Percentiles rank a stretch among this genome's conserved stretches.
Conservation (phyloP, 2,113 vertebrate species). For the Ciconia boyciana region DNA sequence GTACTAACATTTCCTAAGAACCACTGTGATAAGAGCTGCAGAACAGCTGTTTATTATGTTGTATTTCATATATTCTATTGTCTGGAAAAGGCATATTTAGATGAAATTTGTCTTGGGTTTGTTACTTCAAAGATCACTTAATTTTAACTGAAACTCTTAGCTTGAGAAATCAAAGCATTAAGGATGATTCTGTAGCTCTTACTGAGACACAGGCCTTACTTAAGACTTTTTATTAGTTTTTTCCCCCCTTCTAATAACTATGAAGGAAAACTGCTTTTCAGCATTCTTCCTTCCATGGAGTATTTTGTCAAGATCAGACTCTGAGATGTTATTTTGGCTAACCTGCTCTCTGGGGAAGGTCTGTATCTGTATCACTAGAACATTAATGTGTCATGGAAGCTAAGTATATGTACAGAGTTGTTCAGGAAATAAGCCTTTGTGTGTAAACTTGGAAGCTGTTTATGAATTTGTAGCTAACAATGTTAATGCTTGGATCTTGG, state of each 20-base stretch:
- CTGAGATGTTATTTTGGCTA: neutral
- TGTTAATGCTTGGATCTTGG: neutral
- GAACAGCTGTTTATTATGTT: neutral
- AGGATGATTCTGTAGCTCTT: neutral
- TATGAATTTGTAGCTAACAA: neutral
- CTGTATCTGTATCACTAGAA: neutral
- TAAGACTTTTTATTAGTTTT: neutral
- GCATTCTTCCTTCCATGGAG: neutral
- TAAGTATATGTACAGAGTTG: neutral
- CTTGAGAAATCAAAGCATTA: neutral
- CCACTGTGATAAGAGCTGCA: neutral
- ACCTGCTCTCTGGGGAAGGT: neutral
- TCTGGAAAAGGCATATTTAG: neutral
- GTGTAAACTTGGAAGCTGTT: neutral
- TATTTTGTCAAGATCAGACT: neutral
- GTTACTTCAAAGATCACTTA: neutral
- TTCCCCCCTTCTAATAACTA: neutral
- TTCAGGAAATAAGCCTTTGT: neutral
- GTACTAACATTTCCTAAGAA: neutral
- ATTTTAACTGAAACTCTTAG: neutral
- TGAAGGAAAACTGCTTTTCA: neutral
- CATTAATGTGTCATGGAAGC: neutral
- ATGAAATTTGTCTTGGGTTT: neutral
- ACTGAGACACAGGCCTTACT: neutral
- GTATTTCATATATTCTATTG: neutral